phyloP scores from a whole-genome alignment of 2,113 vertebrate species.

The Hiodon tergisus region DNA sequence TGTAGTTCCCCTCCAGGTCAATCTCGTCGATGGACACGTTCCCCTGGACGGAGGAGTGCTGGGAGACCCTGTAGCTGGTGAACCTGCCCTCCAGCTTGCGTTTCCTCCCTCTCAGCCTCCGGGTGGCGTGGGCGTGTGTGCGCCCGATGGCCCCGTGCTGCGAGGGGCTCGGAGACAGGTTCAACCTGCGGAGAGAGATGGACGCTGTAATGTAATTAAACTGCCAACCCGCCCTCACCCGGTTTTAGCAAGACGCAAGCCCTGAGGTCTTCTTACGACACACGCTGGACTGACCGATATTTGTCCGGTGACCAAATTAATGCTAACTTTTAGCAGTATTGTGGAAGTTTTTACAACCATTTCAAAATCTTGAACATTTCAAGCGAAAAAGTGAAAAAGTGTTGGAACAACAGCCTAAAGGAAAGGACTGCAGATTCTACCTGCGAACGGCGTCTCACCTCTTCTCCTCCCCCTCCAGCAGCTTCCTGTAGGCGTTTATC shows the following conservation, averaged over 20 bases:
- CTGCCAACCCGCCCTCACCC: not conserved
- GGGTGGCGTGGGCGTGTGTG: conserved; percentile 40
- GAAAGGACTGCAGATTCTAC: too few relatives aligned
- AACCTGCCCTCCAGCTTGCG: conserved; percentile 61
- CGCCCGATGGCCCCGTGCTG: conserved; percentile 33
- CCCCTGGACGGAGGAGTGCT: conserved; percentile 50
- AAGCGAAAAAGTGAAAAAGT: too few relatives aligned
- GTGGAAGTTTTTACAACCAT: too few relatives aligned
- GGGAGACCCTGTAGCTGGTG: conserved; percentile 55
- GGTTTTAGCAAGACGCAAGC: not conserved
- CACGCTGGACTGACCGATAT: too few relatives aligned
- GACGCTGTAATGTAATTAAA: not conserved
- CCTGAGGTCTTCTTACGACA: too few relatives aligned
- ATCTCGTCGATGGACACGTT: conserved; percentile 68
- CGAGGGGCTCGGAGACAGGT: conserved; percentile 60
- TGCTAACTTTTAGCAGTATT: too few relatives aligned
- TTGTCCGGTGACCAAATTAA: not conserved
- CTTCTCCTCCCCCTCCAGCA: conserved; percentile 82
- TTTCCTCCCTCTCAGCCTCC: conserved; percentile 56
- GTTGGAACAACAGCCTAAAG: too few relatives aligned
- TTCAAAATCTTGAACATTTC: too few relatives aligned
- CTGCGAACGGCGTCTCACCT: conserved; percentile 51
- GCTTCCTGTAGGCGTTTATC: conserved; percentile 75
- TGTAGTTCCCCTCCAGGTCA: conserved; percentile 65
- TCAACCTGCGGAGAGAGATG: conserved; percentile 55